Evolutionary conservation across 2,797 vertebrate genomes (phyloP), one percentile per base, ranked within the genome.

Genomic region (Pangasius larnaudii): DNA sequence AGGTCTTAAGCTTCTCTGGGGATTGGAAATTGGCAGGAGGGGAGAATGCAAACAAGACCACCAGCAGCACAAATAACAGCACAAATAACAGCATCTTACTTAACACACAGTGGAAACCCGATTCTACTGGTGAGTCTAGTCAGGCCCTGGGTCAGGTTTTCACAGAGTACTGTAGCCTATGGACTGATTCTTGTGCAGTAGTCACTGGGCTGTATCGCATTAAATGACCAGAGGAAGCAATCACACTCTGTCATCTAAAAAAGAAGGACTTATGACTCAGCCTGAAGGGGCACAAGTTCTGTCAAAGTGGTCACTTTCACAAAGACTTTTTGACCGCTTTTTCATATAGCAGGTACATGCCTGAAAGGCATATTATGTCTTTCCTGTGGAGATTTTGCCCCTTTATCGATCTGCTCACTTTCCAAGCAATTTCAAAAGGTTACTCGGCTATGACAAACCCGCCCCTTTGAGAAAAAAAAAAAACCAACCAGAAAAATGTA

Each of bases 391-490:
- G 89, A 87, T 75, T 92, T 88, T 90, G 78, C 65, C 74, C 75
- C 89, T 87, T 84, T 90, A 93, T 93, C 61, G 89, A 93, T 94
- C 88, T 72, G 86, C 77, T 78, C 85, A 10, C 71, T 85, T 91
- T 87, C 42, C 59, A 75, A 86, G 75, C 80, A 85, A 88, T 93
- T 92, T 92, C 65, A 90, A 93, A 93, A 93, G 91, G 91, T 93
- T 91, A 91, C 59, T 90, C 87, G 89, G 80, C 86, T 86, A 90
- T 92, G 90, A 91, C 85, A 91, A 89, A 90, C 49, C 63, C 67
- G 71, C 84, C 88, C 69, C 72, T 22, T 80, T 71, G 46, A 4
- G 22, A n/a, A 49, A 61, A 85, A 42, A 27, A 82, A 49, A 39
- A 59, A 39, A 39, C 6, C 9, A 3, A 56, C 46, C 30, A 85